Conservation (phyloP, 2,797 vertebrate genomes). For the Gephyroberyx darwinii region DNA sequence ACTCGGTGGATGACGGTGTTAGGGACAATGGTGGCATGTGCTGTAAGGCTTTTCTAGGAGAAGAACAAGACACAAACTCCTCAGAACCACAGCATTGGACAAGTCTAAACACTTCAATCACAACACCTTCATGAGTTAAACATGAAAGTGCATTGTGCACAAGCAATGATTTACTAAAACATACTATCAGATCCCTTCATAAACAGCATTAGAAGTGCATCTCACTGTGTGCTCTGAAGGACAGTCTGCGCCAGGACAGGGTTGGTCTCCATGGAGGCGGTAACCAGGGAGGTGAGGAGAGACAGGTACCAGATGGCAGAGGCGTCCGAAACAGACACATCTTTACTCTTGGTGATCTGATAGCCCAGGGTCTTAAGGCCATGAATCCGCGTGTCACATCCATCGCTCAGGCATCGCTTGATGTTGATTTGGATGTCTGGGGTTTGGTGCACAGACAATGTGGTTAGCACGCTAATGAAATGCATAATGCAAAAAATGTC, state of each 20-base stretch:
- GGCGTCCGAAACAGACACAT: conserved; percentile 94
- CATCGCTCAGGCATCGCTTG: conserved; percentile 95
- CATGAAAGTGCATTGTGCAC: not conserved
- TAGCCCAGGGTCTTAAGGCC: conserved; percentile 94
- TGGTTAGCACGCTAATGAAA: conserved; percentile 42
- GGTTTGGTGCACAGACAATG: conserved; percentile 28
- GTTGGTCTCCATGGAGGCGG: conserved; percentile 97
- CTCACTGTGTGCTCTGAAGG: conserved; percentile 95
- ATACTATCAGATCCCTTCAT: not conserved
- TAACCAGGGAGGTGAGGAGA: conserved; percentile 95
- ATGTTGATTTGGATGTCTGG: conserved; percentile 98
- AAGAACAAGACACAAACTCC: conserved; percentile 5
- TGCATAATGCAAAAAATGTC: not conserved
- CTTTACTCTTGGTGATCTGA: conserved; percentile 91
- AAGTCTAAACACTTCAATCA: not conserved
- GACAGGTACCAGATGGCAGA: conserved; percentile 99
- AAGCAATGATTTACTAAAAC: not conserved
- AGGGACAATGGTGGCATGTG: conserved; percentile 97
- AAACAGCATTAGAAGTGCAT: not conserved
- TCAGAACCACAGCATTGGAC: not conserved
- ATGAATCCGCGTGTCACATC: conserved; percentile 96
- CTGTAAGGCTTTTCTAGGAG: conserved; percentile 90
- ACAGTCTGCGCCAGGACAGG: conserved; percentile 93
- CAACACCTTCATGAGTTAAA: not conserved
- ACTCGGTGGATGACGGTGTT: conserved; percentile 89